Percentiles rank a stretch among this genome's conserved stretches.
Evolutionary conservation across 2,113 vertebrate genomes (phyloP).

Genomic region (Bucco capensis): DNA sequence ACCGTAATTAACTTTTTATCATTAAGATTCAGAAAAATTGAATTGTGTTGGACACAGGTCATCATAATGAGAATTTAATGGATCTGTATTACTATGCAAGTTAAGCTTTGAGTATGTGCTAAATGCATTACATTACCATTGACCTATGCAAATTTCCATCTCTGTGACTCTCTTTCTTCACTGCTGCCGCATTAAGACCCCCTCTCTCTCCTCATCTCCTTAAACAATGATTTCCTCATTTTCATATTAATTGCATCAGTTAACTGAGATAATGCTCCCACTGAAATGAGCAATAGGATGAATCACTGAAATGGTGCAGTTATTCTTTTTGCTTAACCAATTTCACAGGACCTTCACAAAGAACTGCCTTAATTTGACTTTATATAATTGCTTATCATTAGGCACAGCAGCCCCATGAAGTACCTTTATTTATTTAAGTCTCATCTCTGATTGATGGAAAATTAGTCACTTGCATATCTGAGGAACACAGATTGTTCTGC

Average conservation of each 20-base stretch:
- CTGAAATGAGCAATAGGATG: constrained; percentile 80
- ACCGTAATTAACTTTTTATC: constrained; percentile 78
- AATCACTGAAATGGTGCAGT: constrained; percentile 78
- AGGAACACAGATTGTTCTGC: constrained; percentile 71
- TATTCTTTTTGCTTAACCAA: constrained; percentile 84
- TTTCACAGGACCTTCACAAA: constrained; percentile 81
- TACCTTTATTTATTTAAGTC: constrained; percentile 83
- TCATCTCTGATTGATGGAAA: constrained; percentile 80
- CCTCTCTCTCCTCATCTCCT: constrained; percentile 74
- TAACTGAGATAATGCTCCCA: constrained; percentile 80
- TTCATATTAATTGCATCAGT: constrained; percentile 88
- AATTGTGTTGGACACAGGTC: constrained; percentile 78
- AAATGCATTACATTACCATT: constrained; percentile 72
- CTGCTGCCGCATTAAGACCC: constrained; percentile 56
- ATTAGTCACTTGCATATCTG: constrained; percentile 78
- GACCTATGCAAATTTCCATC: constrained; percentile 79
- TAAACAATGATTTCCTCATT: constrained; percentile 85
- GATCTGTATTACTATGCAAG: constrained; percentile 65
- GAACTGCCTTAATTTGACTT: constrained; percentile 78
- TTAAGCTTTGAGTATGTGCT: constrained; percentile 66
- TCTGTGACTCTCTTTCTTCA: constrained; percentile 63
- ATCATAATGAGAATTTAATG: constrained; percentile 79
- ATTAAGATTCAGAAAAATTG: constrained; percentile 75
- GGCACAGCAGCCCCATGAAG: constrained; percentile 76
- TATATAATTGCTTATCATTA: constrained; percentile 86